phyloP scores from a whole-genome alignment of 2,888 invertebrate species.

The Parasteatoda lunata region DNA sequence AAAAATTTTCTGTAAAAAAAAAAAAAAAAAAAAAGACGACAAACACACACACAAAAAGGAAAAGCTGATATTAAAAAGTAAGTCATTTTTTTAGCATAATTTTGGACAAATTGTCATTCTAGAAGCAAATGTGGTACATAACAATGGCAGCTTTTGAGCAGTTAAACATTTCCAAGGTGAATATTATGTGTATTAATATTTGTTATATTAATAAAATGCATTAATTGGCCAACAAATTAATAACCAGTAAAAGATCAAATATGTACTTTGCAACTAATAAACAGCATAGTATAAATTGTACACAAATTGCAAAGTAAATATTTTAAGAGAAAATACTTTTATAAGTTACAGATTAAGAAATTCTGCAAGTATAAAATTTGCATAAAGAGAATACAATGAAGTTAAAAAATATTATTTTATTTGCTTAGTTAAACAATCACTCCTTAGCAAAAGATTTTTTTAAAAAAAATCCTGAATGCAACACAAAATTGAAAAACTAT shows the following conservation, averaged over 20 bases:
- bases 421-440: constrained; percentile 55
- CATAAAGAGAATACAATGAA: constrained; percentile 12
- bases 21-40: too few relatives aligned
- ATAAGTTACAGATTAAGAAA: background rate
- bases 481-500: constrained; percentile 56
- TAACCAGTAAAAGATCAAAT: background rate
- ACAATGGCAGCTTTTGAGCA: too few relatives aligned
- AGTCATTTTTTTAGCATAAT: too few relatives aligned
- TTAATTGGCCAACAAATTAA: too few relatives aligned
- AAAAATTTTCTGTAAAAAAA: too few relatives aligned
- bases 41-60: too few relatives aligned
- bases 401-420: constrained; percentile 66
- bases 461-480: constrained; percentile 44
- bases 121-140: too few relatives aligned
- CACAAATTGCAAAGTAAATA: background rate
- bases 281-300: background rate
- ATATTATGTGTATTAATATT: too few relatives aligned
- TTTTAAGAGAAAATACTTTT: background rate
- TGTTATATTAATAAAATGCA: too few relatives aligned
- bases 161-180: too few relatives aligned
- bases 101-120: too few relatives aligned
- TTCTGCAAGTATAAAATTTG: constrained; percentile 1
- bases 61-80: too few relatives aligned
- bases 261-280: background rate
- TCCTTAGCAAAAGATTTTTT: constrained; percentile 52